Evolutionary conservation across 2,797 vertebrate species (phyloP).

Genomic region (Australoheros facetus): DNA sequence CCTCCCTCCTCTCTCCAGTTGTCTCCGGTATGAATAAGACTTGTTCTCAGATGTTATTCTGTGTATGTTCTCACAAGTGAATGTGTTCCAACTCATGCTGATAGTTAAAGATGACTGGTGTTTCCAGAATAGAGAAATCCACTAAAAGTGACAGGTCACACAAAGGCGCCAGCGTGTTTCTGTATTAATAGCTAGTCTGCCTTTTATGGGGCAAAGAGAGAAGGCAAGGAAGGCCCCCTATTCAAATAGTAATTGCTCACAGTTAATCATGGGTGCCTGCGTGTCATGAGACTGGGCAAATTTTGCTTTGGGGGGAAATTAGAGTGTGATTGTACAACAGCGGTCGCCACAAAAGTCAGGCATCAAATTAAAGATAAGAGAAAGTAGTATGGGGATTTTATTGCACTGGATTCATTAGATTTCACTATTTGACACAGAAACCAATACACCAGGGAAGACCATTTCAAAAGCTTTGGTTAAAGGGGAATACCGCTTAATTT

Average conservation of each 20-base stretch:
- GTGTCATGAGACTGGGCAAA: conserved; percentile 72
- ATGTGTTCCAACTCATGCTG: neutral
- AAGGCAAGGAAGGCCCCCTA: conserved; percentile 45
- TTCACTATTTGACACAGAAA: conserved; percentile 70
- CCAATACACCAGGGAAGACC: conserved; percentile 53
- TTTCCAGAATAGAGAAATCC: conserved; percentile 48
- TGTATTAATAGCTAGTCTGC: conserved; percentile 45
- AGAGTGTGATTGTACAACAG: conserved; percentile 74
- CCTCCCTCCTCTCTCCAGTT: conserved; percentile 5
- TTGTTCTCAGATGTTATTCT: neutral
- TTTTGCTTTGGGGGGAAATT: conserved; percentile 74
- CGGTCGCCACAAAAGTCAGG: conserved; percentile 65
- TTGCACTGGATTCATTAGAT: conserved; percentile 69
- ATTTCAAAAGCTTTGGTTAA: conserved; percentile 58
- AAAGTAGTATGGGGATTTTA: conserved; percentile 64
- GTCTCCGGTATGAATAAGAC: conserved; percentile 18
- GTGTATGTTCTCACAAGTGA: neutral
- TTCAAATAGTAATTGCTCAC: conserved; percentile 73
- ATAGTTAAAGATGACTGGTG: conserved; percentile 9
- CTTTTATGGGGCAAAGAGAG: conserved; percentile 40
- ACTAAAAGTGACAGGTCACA: conserved; percentile 54
- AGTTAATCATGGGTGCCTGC: conserved; percentile 77
- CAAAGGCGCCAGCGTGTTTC: conserved; percentile 21
- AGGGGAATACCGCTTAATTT: conserved; percentile 59
- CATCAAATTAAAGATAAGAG: conserved; percentile 75